phyloP scores from a whole-genome alignment of 2,888 invertebrate genomes.

The Pheosia gnoma region DNA sequence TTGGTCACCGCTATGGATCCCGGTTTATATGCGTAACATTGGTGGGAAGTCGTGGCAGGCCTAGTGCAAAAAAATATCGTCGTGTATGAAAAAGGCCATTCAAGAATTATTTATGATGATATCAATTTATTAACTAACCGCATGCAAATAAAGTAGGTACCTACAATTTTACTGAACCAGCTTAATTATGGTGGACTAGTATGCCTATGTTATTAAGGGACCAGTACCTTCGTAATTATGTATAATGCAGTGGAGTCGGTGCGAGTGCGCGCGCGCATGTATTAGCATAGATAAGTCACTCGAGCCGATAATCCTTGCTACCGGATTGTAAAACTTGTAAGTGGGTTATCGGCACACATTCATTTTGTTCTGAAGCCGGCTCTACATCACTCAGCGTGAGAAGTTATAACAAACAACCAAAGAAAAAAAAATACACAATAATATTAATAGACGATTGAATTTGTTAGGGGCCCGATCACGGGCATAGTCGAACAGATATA shows the following conservation, averaged over 20 bases:
- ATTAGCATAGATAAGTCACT: slow-evolving; percentile 39
- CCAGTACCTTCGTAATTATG: slow-evolving; percentile 17
- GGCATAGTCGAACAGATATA: no score
- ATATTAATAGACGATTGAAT: no score
- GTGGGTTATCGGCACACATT: slow-evolving; percentile 28
- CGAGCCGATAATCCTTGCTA: slow-evolving; percentile 25
- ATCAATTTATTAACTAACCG: neutral
- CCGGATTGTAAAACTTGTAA: slow-evolving; percentile 25
- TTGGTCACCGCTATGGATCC: no score
- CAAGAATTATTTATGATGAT: neutral
- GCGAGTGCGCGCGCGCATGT: slow-evolving; percentile 24
- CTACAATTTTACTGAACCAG: slow-evolving; percentile 3
- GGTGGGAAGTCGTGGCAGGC: no score
- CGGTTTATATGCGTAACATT: no score
- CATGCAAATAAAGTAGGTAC: neutral
- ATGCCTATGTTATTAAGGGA: slow-evolving; percentile 7
- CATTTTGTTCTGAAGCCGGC: slow-evolving; percentile 9
- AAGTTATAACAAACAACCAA: no score
- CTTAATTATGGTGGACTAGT: neutral
- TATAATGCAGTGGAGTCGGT: slow-evolving; percentile 27
- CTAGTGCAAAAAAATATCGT: no score
- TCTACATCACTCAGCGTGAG: neutral
- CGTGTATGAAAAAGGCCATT: neutral
- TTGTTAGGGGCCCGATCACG: no score
- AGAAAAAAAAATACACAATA: no score